Evolutionary conservation across 1,140 invertebrate genomes (phyloP).

Genomic region (Cotesia vestalis): DNA sequence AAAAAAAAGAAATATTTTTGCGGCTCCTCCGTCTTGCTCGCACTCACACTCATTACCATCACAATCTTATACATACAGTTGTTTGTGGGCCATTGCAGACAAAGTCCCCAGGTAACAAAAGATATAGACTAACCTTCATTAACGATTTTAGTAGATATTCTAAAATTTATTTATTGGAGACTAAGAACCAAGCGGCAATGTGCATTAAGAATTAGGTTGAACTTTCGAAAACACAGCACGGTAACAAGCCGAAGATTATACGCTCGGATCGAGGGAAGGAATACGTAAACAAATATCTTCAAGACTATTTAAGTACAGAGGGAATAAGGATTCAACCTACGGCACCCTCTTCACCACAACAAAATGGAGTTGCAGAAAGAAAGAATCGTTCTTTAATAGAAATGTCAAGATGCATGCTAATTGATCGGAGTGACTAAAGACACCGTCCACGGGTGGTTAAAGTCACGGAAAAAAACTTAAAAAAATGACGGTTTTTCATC

Average conservation of each 20-base stretch:
- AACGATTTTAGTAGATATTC: constrained; percentile 18
- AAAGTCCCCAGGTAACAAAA: constrained; percentile 38
- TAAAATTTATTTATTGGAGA: neutral
- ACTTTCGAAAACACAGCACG: neutral
- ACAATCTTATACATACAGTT: constrained; percentile 24
- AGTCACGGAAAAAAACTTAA: too few species aligned
- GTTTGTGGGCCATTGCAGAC: constrained; percentile 34
- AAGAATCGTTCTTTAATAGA: constrained; percentile 23
- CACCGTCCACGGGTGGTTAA: too few species aligned
- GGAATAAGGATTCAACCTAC: constrained; percentile 13
- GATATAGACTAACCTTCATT: constrained; percentile 37
- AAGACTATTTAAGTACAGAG: neutral
- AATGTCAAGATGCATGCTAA: constrained; percentile 39
- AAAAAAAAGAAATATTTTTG: too few species aligned
- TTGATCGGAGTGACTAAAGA: too few species aligned
- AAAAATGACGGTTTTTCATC: too few species aligned
- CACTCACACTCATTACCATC: too few species aligned
- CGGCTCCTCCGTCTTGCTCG: too few species aligned
- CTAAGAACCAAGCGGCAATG: neutral
- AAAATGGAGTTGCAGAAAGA: constrained; percentile 22
- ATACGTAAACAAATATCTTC: constrained; percentile 10
- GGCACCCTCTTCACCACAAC: constrained; percentile 7
- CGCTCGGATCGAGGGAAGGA: constrained; percentile 15
- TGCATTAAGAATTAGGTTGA: constrained; percentile 3
- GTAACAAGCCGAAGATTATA: neutral